Conservation (phyloP, 2,113 vertebrate species). For the Notothenia coriiceps region DNA sequence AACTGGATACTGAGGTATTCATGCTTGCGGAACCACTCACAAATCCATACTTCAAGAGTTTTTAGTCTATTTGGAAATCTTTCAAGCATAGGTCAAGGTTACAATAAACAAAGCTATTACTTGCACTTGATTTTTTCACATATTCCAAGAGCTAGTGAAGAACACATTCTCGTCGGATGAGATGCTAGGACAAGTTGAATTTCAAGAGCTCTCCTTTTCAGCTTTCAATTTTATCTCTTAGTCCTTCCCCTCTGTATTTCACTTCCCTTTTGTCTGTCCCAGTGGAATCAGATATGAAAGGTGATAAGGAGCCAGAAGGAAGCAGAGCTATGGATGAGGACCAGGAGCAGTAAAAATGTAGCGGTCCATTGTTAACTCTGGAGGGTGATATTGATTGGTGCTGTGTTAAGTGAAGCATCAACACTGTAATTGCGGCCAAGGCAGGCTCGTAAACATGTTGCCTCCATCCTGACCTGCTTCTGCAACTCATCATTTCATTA, state of each 20-base stretch:
- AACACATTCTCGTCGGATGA: conserved; percentile 6
- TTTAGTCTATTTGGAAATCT: background rate
- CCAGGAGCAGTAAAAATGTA: conserved; percentile 57
- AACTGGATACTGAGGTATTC: background rate
- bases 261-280: conserved; percentile 26
- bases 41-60: background rate
- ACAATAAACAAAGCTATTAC: background rate
- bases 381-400: conserved; percentile 51
- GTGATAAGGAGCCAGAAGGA: conserved; percentile 72
- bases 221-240: background rate
- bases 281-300: conserved; percentile 55
- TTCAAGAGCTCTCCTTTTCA: conserved; percentile 16
- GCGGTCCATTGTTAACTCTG: conserved; percentile 52
- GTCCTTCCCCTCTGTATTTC: background rate
- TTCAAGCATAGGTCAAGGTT: conserved; percentile 2
- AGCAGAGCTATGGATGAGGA: conserved; percentile 57
- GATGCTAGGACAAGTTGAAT: conserved; percentile 3
- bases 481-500: conserved; percentile 12
- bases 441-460: conserved; percentile 32
- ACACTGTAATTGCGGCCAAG: conserved; percentile 48
- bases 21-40: background rate
- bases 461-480: conserved; percentile 17
- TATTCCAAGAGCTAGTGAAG: background rate
- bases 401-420: conserved; percentile 56
- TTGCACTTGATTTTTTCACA: background rate